Evolutionary conservation across 2,797 vertebrate species (phyloP), one percentile per base, ranked within the genome.

Genomic region (Netta rufina): DNA sequence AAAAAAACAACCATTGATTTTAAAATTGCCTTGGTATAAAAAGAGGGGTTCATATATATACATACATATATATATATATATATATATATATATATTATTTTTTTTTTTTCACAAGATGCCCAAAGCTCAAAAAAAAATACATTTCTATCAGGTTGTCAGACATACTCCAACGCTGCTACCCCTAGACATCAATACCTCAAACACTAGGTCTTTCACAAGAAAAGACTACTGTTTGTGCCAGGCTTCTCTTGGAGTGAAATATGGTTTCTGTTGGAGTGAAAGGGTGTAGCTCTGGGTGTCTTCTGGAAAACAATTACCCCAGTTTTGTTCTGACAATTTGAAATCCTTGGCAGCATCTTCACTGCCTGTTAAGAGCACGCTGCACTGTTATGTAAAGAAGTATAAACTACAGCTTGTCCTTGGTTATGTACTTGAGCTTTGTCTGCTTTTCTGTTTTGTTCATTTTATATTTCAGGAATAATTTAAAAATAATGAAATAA

Each of bases 111-210:
- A 28, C 39, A 85, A 75, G 45, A 77, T 83, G 62, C 32, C 43
- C 28, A 84, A 76, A 62, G 49, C 38, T 89, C 69, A 89, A 38
- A 89, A 38, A 85, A 80, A 88, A 84, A 89, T 84, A 58, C 14
- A 53, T 94, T 91, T 96, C 77, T 92, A 75, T 69, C 73, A 73
- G n/a, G 3, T 66, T 90, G 62, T 65, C 53, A 87, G 77, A 89
- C 33, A 51, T 65, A 51, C 27, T 79, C 21, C 69, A 91, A 27
- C 30, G 77, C 76, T 62, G 8, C 30, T 69, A 22, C 30, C 33
- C 8, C 17, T 17, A 75, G 28, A 87, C 24, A 87, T 72, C 38
- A 36, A 73, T 88, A 60, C 15, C 21, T 89, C 70, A 77, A 33
- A n/a, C 5, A 36, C 5, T 16, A 62, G 15, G 27, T 25, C 15